phyloP scores from a whole-genome alignment of 2,113 vertebrate genomes.

The Cercopithecus mona region DNA sequence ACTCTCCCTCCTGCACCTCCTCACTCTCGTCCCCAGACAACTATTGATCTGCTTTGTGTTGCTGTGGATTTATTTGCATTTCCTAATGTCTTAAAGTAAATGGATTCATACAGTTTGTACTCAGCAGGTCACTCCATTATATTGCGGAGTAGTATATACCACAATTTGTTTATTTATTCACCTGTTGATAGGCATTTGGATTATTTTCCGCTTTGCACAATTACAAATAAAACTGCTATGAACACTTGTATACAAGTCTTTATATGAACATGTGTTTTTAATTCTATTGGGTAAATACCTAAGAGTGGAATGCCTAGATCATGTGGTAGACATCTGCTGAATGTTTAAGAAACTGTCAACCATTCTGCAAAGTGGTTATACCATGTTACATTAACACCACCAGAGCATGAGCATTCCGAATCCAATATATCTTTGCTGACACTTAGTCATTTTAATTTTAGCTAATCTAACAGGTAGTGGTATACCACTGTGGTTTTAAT shows the following conservation, averaged over 20 bases:
- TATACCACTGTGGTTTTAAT: not conserved
- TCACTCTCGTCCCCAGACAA: not conserved
- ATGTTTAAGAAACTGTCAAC: not conserved
- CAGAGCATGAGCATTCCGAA: not conserved
- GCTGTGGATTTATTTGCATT: not conserved
- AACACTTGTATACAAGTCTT: not conserved
- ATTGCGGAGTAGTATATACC: not conserved
- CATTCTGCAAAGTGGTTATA: not conserved
- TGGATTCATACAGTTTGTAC: not conserved
- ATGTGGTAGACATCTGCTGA: not conserved
- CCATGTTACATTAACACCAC: not conserved
- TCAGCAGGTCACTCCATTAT: not conserved
- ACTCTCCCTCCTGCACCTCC: not conserved
- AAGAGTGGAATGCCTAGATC: not conserved
- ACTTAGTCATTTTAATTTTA: not conserved
- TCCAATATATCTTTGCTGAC: not conserved
- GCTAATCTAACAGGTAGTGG: not conserved
- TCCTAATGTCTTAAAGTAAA: not conserved
- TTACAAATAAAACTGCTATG: slow-evolving; percentile 6
- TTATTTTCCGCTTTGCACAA: not conserved
- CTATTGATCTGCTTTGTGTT: not conserved
- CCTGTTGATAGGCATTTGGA: slow-evolving; percentile 7
- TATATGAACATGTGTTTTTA: not conserved
- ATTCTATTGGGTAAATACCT: slow-evolving; percentile 40
- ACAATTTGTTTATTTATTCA: not conserved